A percentile compares a stretch with the other conserved stretches of the same genome.
Evolutionary conservation across 2,888 invertebrate species (phyloP).

Genomic region (Erebia epiphron): DNA sequence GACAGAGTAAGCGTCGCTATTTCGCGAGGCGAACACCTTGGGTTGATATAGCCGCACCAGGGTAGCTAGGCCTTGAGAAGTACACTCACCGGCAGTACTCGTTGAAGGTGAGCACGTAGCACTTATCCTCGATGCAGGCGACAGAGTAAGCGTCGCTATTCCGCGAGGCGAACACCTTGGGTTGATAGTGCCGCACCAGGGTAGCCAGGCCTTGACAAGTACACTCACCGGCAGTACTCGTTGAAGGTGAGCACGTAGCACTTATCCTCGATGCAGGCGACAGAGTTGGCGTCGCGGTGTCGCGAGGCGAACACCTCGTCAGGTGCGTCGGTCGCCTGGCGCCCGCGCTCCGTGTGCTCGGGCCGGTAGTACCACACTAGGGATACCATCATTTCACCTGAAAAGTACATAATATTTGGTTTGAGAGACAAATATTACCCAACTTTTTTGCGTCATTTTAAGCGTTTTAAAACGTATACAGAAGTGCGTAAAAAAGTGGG

Average conservation of each 20-base stretch:
- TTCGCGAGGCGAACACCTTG: constrained; percentile 97
- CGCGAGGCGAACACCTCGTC: constrained; percentile 98
- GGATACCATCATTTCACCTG: constrained; percentile 99
- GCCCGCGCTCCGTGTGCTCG: constrained; percentile 96
- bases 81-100: constrained; percentile 95
- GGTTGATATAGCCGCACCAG: constrained; percentile 86
- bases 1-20: constrained; percentile 97
- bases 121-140: constrained; percentile 98
- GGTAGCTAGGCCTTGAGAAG: background rate
- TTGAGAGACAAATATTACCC: too few species aligned
- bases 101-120: constrained; percentile 97
- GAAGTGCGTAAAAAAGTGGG: too few species aligned
- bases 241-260: constrained; percentile 98
- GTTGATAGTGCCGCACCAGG: background rate
- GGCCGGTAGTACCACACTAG: constrained; percentile 98
- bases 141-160: constrained; percentile 98
- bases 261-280: constrained; percentile 98
- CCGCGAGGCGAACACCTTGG: constrained; percentile 96
- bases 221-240: constrained; percentile 95
- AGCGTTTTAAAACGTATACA: too few species aligned
- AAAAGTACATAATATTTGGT: background rate
- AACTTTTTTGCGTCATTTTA: too few species aligned
- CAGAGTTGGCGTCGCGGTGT: constrained; percentile 97
- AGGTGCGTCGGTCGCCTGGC: constrained; percentile 89
- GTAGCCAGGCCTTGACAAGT: background rate